A percentile compares a stretch with the other conserved stretches of the same genome.
Evolutionary conservation across 2,113 vertebrate genomes (phyloP).

Genomic region (Lucifuga dentata): DNA sequence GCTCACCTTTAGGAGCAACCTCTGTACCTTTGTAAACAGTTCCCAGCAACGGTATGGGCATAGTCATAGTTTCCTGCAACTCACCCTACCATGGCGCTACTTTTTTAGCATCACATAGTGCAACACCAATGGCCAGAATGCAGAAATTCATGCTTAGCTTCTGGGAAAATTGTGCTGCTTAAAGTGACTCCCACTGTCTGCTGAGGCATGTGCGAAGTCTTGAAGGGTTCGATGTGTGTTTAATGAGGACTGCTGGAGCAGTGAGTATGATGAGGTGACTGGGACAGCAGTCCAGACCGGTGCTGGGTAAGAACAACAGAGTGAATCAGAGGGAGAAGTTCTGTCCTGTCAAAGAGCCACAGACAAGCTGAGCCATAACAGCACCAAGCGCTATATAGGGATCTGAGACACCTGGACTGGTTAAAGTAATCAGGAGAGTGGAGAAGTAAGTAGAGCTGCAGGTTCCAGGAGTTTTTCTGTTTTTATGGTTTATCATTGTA

Average conservation of each 20-base stretch:
- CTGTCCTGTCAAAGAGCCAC: conserved; percentile 24
- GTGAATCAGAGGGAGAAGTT: conserved; percentile 14
- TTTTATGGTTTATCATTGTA: not conserved
- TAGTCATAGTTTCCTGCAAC: conserved; percentile 31
- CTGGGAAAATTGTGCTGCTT: not conserved
- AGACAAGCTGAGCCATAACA: conserved; percentile 17
- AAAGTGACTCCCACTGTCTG: conserved; percentile 1
- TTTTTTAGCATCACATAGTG: not conserved
- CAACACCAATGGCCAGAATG: conserved; percentile 10
- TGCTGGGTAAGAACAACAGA: conserved; percentile 52
- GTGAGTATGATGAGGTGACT: conserved; percentile 50
- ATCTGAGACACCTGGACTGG: conserved; percentile 6
- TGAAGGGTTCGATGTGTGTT: conserved; percentile 2
- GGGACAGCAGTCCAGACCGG: conserved; percentile 42
- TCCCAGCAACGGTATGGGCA: conserved; percentile 65
- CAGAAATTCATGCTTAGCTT: conserved; percentile 30
- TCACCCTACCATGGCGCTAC: conserved; percentile 21
- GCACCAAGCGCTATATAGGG: conserved; percentile 7
- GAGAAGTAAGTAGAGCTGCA: not conserved
- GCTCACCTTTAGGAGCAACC: conserved; percentile 59
- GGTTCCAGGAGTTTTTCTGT: conserved; percentile 1
- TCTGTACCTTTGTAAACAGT: conserved; percentile 25
- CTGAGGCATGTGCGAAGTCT: conserved; percentile 3
- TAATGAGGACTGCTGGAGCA: conserved; percentile 20
- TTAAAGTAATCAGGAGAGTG: conserved; percentile 40